Evolutionary conservation across 2,797 vertebrate species (phyloP).

Genomic region (Pseudomugil gertrudae): DNA sequence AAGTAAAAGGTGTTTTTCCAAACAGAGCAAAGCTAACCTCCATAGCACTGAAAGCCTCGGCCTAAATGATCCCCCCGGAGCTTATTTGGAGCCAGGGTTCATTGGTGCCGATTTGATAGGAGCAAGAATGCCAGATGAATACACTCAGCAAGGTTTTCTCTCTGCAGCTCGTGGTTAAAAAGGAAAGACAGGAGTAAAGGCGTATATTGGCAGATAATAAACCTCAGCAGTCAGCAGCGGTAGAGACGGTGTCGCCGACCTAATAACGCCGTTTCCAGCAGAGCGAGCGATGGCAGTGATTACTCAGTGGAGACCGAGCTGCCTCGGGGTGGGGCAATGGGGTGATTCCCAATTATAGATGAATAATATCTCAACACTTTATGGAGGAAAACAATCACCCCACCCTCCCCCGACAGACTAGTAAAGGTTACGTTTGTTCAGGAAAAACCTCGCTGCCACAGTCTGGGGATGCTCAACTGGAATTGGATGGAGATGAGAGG

Average conservation of each 20-base stretch:
- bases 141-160: slow-evolving; percentile 26
- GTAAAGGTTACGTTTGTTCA: slow-evolving; percentile 73
- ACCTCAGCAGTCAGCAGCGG: slow-evolving; percentile 59
- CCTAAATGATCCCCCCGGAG: slow-evolving; percentile 46
- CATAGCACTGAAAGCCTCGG: slow-evolving; percentile 25
- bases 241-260: slow-evolving; percentile 64
- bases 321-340: slow-evolving; percentile 64
- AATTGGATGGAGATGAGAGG: slow-evolving; percentile 14
- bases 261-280: slow-evolving; percentile 69
- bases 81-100: slow-evolving; percentile 42
- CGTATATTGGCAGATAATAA: slow-evolving; percentile 70
- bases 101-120: slow-evolving; percentile 32
- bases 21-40: slow-evolving; percentile 23
- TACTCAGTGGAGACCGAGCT: slow-evolving; percentile 72
- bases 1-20: slow-evolving; percentile 50
- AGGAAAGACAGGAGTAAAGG: slow-evolving; percentile 34
- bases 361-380: slow-evolving; percentile 77
- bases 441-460: slow-evolving; percentile 39
- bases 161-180: slow-evolving; percentile 30
- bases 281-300: slow-evolving; percentile 69
- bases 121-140: slow-evolving; percentile 36
- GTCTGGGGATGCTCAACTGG: slow-evolving; percentile 49
- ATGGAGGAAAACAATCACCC: slow-evolving; percentile 61
- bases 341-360: slow-evolving; percentile 83
- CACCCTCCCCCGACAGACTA: slow-evolving; percentile 54